Evolutionary conservation across 2,113 vertebrate species (phyloP).

Genomic region (Carollia perspicillata): DNA sequence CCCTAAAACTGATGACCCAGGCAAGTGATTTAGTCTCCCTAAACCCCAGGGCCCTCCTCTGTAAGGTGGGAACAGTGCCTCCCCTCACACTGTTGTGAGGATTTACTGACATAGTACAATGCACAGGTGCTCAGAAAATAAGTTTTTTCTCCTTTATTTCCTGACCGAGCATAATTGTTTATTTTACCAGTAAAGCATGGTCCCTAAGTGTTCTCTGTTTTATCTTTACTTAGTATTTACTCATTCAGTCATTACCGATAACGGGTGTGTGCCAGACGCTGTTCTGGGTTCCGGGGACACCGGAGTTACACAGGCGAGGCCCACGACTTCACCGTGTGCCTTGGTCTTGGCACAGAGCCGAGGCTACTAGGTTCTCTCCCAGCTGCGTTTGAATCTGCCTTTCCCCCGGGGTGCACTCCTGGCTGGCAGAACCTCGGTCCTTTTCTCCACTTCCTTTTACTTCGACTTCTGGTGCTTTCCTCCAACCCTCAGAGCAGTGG

Average conservation of each 20-base stretch:
- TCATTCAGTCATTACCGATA: neutral
- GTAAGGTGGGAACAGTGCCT: neutral
- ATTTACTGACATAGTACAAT: neutral
- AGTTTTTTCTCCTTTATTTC: neutral
- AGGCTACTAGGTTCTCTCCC: neutral
- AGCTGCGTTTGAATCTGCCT: neutral
- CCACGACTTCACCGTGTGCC: rapidly evolving
- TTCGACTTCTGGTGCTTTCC: neutral
- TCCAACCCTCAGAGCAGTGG: neutral
- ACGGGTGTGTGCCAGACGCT: neutral
- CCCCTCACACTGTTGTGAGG: neutral
- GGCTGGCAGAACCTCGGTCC: neutral
- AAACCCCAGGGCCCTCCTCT: neutral
- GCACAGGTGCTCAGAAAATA: neutral
- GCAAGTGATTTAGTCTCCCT: neutral
- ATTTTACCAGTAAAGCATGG: neutral
- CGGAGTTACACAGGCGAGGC: no score
- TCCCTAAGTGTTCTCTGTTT: neutral
- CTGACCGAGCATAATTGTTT: neutral
- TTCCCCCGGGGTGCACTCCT: neutral
- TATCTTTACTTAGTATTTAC: neutral
- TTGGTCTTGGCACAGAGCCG: neutral
- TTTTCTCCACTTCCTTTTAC: neutral
- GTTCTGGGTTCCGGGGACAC: neutral
- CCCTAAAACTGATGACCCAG: neutral